Conservation (phyloP, 2,888 invertebrate genomes). For the Odontocerum albicorne region DNA sequence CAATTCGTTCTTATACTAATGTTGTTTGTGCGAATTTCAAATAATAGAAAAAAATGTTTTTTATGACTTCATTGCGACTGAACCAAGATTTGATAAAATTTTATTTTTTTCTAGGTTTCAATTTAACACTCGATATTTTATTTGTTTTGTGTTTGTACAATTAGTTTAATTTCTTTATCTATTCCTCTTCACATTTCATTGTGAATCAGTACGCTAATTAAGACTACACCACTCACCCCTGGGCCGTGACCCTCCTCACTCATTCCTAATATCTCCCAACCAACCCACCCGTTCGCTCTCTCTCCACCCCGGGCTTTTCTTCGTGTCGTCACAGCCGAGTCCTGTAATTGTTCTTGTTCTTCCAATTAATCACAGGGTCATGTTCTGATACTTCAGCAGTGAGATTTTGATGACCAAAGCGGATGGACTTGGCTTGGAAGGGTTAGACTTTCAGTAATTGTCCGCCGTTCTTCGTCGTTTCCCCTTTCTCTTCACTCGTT, state of each 20-base stretch:
- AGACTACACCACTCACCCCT: conserved; percentile 1
- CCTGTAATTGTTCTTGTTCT: conserved; percentile 35
- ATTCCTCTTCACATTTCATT: conserved; percentile 7
- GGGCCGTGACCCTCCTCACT: conserved; percentile 12
- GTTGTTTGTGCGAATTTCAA: too few relatives aligned
- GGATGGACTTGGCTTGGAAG: conserved; percentile 18
- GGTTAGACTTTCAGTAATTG: conserved; percentile 22
- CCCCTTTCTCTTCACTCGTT: conserved; percentile 1
- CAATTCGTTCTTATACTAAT: too few relatives aligned
- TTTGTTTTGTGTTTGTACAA: conserved; percentile 7
- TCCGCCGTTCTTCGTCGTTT: conserved; percentile 15
- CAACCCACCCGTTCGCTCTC: conserved; percentile 4
- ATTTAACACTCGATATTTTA: too few relatives aligned
- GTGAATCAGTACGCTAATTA: conserved; percentile 22
- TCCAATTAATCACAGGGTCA: conserved; percentile 34
- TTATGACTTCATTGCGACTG: too few relatives aligned
- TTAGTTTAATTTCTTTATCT: conserved; percentile 16
- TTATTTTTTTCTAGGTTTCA: too few relatives aligned
- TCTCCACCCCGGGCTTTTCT: not conserved
- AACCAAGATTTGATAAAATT: too few relatives aligned
- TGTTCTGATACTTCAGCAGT: conserved; percentile 2
- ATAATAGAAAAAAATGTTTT: too few relatives aligned
- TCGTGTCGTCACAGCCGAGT: conserved; percentile 12
- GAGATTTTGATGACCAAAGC: conserved; percentile 1
- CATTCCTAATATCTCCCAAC: conserved; percentile 12